Percentiles rank a stretch among this genome's conserved stretches.
These are phyloP conservation scores for Ormyrus nitidulus DNA, from an alignment of 2,888 invertebrate genomes.

Conservation along the genomic window DNA sequence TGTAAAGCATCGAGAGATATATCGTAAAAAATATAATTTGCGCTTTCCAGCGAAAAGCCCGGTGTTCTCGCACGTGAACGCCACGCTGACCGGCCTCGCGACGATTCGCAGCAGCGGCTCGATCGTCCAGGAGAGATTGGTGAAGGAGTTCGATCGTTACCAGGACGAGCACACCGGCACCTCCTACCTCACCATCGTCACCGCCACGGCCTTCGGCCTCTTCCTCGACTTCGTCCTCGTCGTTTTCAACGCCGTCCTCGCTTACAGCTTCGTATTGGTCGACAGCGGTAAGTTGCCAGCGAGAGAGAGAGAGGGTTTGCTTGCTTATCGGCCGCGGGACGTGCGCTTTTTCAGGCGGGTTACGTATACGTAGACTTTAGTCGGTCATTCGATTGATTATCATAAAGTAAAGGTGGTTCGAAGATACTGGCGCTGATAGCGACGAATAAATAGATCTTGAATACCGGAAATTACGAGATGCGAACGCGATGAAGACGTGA, in stretches of 20 bases:
- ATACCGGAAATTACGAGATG: too few relatives aligned
- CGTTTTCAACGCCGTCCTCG: slow-evolving; percentile 81
- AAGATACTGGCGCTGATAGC: too few relatives aligned
- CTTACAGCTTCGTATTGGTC: slow-evolving; percentile 80
- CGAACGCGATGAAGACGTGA: too few relatives aligned
- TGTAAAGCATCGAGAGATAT: too few relatives aligned
- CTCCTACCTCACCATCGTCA: slow-evolving; percentile 82
- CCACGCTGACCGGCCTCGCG: slow-evolving; percentile 89
- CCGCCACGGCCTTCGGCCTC: slow-evolving; percentile 84
- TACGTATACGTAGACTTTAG: too few relatives aligned
- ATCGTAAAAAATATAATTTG: too few relatives aligned
- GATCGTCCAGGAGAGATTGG: slow-evolving; percentile 80
- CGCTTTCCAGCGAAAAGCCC: slow-evolving; percentile 82
- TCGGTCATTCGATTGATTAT: too few relatives aligned
- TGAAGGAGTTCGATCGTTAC: slow-evolving; percentile 84
- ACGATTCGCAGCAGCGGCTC: slow-evolving; percentile 90
- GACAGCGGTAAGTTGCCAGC: slow-evolving; percentile 77
- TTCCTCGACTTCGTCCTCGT: slow-evolving; percentile 85
- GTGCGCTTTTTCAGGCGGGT: too few relatives aligned
- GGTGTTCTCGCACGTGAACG: slow-evolving; percentile 92
- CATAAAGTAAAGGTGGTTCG: too few relatives aligned
- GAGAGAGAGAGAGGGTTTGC: neutral
- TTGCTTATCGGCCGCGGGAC: too few relatives aligned
- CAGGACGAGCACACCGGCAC: slow-evolving; percentile 84
- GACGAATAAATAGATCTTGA: too few relatives aligned